Evolutionary conservation across 2,113 vertebrate species (phyloP).

Genomic region (Lepus europaeus): DNA sequence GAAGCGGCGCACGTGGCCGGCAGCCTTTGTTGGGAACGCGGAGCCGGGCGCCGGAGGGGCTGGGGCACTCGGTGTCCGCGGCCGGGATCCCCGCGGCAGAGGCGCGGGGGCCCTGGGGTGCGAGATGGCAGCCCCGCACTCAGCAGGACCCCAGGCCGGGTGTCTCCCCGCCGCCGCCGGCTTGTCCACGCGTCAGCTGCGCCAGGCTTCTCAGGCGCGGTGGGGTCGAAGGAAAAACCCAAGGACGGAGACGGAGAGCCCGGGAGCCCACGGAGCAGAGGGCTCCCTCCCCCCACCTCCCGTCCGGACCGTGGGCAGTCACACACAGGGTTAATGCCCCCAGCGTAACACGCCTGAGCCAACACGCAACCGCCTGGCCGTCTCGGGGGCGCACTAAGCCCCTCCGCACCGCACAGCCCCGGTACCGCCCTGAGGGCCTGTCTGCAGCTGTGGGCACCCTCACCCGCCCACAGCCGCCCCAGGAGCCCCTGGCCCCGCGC

Average conservation of each 20-base stretch:
- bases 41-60: background rate
- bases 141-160: background rate
- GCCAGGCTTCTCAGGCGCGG: background rate
- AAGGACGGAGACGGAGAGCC: background rate
- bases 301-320: background rate
- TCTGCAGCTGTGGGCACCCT: background rate
- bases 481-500: too few species aligned
- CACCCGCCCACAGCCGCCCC: background rate
- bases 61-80: background rate
- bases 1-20: constrained; percentile 38
- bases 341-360: background rate
- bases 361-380: background rate
- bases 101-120: background rate
- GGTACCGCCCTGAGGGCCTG: too few species aligned
- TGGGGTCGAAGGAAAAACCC: background rate
- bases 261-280: background rate
- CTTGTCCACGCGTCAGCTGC: background rate
- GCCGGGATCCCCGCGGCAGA: background rate
- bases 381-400: background rate
- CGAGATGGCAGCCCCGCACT: background rate
- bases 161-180: background rate
- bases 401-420: background rate
- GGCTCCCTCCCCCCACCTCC: background rate
- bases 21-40: constrained; percentile 72
- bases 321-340: background rate